Percentiles rank a stretch among this genome's conserved stretches.
phyloP scores from a whole-genome alignment of 2,113 vertebrate genomes.

The Sceloporus undulatus region DNA sequence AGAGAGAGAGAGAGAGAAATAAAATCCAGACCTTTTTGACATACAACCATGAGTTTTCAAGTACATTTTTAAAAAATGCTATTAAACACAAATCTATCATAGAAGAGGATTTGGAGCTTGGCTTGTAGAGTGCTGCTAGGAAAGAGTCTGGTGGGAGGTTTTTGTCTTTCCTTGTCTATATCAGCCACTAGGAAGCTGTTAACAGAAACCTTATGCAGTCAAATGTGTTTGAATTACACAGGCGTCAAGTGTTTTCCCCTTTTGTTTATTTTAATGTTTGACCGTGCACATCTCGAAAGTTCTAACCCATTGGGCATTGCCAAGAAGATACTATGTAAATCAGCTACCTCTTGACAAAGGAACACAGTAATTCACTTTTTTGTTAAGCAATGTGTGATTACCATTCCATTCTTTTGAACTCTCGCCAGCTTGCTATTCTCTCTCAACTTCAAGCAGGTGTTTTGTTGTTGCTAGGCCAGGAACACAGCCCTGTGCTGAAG shows the following conservation, averaged over 20 bases:
- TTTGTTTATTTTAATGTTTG: conserved; percentile 62
- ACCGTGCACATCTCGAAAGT: conserved; percentile 48
- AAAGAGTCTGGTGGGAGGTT: conserved; percentile 34
- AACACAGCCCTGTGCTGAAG: conserved; percentile 53
- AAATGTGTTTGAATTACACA: conserved; percentile 50
- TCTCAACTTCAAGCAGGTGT: conserved; percentile 75
- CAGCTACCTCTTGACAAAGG: conserved; percentile 60
- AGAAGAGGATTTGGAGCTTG: conserved; percentile 15
- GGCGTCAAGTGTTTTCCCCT: conserved; percentile 45
- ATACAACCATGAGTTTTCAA: conserved; percentile 63
- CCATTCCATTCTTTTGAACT: conserved; percentile 70
- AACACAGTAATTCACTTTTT: conserved; percentile 59
- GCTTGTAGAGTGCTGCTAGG: conserved; percentile 12
- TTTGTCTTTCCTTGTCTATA: conserved; percentile 43
- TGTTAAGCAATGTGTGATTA: conserved; percentile 65
- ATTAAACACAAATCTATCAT: conserved; percentile 59
- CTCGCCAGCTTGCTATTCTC: conserved; percentile 68
- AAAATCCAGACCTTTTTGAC: conserved; percentile 63
- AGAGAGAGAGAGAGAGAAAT: background rate
- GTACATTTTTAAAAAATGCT: conserved; percentile 55
- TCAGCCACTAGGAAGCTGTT: conserved; percentile 64
- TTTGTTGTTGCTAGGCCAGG: conserved; percentile 68
- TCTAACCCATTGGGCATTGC: conserved; percentile 54
- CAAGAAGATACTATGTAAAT: conserved; percentile 58
- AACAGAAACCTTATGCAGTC: conserved; percentile 62